Evolutionary conservation across 2,113 vertebrate genomes (phyloP).

Genomic region (Calyptomena viridis): DNA sequence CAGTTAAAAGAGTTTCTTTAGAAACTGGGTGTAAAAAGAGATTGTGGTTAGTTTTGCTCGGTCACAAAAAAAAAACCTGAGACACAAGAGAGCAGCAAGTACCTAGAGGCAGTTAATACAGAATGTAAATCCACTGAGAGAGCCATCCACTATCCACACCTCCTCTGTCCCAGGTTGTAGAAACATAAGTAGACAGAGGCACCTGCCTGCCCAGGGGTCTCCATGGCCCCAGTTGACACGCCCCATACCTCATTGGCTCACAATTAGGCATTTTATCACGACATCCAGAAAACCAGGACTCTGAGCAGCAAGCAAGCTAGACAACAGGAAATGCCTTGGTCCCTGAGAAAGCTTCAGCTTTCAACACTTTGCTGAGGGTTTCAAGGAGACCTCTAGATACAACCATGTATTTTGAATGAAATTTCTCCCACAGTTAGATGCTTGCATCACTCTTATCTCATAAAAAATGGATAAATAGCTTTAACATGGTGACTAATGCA

Average conservation of each 20-base stretch:
- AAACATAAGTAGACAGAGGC: not conserved
- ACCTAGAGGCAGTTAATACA: not conserved
- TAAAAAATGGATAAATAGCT: not conserved
- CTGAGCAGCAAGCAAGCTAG: not conserved
- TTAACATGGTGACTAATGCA: not conserved
- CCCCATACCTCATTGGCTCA: rapidly evolving
- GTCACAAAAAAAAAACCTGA: not conserved
- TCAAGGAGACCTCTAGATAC: not conserved
- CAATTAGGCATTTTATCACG: not conserved
- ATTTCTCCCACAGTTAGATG: not conserved
- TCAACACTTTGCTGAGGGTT: not conserved
- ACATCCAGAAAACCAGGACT: not conserved
- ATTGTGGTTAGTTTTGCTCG: not conserved
- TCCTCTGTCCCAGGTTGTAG: rapidly evolving
- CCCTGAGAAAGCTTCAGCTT: not conserved
- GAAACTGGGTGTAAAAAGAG: not conserved
- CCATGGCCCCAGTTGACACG: not conserved
- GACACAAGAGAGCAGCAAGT: not conserved
- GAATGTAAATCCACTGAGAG: not conserved
- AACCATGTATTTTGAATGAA: not conserved
- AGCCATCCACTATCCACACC: not conserved
- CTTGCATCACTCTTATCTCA: not conserved
- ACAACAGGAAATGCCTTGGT: not conserved
- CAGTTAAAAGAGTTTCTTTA: not conserved
- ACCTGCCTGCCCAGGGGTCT: not conserved